Conservation (phyloP, 2,888 invertebrate species). For the Apamea anceps region DNA sequence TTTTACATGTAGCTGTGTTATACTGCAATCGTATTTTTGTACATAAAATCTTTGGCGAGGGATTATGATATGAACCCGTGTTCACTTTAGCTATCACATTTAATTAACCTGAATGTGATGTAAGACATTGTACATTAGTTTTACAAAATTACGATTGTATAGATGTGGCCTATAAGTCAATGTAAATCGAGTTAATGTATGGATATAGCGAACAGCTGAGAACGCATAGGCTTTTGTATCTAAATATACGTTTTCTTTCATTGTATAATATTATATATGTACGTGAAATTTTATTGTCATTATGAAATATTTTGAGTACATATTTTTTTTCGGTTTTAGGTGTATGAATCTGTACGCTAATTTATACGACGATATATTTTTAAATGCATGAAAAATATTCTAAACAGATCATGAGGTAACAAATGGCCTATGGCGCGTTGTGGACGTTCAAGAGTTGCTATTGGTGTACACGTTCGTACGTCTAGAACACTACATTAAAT, state of each 20-base stretch:
- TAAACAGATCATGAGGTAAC: constrained; percentile 34
- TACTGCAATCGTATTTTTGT: constrained; percentile 61
- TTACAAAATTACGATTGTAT: constrained; percentile 60
- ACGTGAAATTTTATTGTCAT: constrained; percentile 66
- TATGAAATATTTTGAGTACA: constrained; percentile 70
- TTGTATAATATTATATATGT: constrained; percentile 71
- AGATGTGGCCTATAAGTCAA: constrained; percentile 63
- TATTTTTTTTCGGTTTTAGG: constrained; percentile 64
- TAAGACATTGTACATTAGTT: constrained; percentile 55
- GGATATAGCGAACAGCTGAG: constrained; percentile 63
- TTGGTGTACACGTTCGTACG: constrained; percentile 59
- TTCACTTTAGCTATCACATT: constrained; percentile 34
- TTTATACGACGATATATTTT: constrained; percentile 48
- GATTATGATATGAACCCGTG: constrained; percentile 20
- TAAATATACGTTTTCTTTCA: constrained; percentile 68
- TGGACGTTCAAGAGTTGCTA: neutral
- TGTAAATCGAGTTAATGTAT: constrained; percentile 67
- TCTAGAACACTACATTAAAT: constrained; percentile 49
- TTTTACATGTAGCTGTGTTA: constrained; percentile 50
- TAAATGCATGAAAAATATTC: constrained; percentile 41
- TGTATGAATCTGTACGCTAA: constrained; percentile 64
- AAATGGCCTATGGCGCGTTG: constrained; percentile 21
- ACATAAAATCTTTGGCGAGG: constrained; percentile 32
- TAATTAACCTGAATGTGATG: constrained; percentile 34
- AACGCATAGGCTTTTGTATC: constrained; percentile 70